Conservation (phyloP, 2,797 vertebrate species). For the Coluber constrictor region DNA sequence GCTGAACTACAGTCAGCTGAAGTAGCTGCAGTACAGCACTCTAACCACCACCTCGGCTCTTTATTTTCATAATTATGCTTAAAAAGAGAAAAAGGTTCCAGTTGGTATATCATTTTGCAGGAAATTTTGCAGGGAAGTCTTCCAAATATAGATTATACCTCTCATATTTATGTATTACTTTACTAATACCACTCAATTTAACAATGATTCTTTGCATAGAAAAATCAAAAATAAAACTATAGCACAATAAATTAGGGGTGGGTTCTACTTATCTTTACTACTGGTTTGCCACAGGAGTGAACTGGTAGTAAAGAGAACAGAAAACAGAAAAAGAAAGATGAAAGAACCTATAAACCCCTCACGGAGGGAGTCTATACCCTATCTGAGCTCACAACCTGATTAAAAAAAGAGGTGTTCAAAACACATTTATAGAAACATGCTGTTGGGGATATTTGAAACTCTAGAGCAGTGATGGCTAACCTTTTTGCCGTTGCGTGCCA, state of each 20-base stretch:
- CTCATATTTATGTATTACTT: not conserved
- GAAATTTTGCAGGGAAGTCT: not conserved
- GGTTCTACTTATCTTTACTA: too few species aligned
- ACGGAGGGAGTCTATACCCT: not conserved
- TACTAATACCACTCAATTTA: not conserved
- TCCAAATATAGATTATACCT: not conserved
- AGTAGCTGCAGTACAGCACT: too few species aligned
- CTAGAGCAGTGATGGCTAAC: too few species aligned
- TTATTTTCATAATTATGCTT: not conserved
- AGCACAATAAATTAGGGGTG: not conserved
- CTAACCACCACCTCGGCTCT: too few species aligned
- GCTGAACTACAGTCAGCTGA: too few species aligned
- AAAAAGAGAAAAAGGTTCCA: not conserved
- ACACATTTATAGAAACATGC: not conserved
- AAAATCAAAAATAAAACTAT: not conserved
- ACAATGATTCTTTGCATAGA: not conserved
- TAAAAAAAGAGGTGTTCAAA: not conserved
- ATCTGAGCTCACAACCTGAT: not conserved
- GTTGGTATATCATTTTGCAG: not conserved
- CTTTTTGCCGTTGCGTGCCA: too few species aligned
- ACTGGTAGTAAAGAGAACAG: too few species aligned
- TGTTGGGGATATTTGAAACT: not conserved
- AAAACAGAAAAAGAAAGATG: not conserved
- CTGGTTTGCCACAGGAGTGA: too few species aligned
- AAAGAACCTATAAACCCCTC: not conserved